Evolutionary conservation across 2,113 vertebrate species (phyloP), one percentile per base, ranked within the genome.

Genomic region (Pogonocichla stellata): DNA sequence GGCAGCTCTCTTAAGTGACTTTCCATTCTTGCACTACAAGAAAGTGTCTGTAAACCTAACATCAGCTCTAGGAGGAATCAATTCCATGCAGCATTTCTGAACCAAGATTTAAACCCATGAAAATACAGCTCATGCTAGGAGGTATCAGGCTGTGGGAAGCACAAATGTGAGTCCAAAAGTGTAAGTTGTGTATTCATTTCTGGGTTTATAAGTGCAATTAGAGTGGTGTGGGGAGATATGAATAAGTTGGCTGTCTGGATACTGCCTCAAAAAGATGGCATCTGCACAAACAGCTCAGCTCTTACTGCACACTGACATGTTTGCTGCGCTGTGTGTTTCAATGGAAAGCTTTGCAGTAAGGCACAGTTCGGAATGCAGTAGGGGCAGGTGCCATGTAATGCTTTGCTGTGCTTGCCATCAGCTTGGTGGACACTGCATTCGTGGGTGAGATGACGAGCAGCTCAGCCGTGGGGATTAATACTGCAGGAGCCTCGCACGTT

Each of bases 141-240:
- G 36, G 23, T 34, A 26, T 88, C 62, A 54, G 48, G 34, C 73
- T 88, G 65, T 0, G 0, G 45, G 62, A 61, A 69, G 79, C 25
- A 24, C 1, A 0, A 60, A 14, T 1, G 0, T 2, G 3, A 23
- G n/a, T 69, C 61, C 34, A 19, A 5, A 80, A 42, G 67, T 29
- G 33, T n/a, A 42, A 92, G 60, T 42, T 78, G 67, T 34, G 43
- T 66, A 43, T 80, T 92, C 15, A n/a, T 85, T 90, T 87, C 51
- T 82, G 40, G n/a, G 19, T 73, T 66, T 72, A 0, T 56, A 64
- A 51, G 43, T 62, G 75, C 57, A 33, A 7, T 48, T 51, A n/a
- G 40, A 71, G 66, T 20, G 54, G n/a, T 16, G 12, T 45, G 62
- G 34, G 57, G 31, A n/a, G 28, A 16, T 75, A 10, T 64, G 64